Percentiles rank a stretch among this genome's conserved stretches.
Conservation (phyloP, 2,888 invertebrate genomes). For the Linyphia triangularis region DNA sequence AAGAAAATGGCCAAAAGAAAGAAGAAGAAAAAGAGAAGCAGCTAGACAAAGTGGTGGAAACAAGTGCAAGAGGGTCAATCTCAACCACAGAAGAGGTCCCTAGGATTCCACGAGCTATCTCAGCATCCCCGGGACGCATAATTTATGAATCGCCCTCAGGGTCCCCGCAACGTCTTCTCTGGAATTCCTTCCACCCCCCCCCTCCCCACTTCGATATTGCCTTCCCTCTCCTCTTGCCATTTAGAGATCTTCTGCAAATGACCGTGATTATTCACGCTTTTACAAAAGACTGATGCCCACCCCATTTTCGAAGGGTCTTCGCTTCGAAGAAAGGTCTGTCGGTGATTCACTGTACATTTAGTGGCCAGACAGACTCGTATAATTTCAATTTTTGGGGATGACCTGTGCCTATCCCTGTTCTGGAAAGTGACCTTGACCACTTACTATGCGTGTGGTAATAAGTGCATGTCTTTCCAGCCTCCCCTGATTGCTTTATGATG, state of each 20-base stretch:
- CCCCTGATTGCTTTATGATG: not conserved
- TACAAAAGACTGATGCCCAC: not conserved
- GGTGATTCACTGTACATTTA: not conserved
- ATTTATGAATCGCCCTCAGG: constrained; percentile 32
- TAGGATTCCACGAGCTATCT: constrained; percentile 23
- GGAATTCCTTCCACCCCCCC: not conserved
- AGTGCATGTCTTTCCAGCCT: not conserved
- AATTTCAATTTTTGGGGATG: not conserved
- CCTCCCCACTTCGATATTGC: not conserved
- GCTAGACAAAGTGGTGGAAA: constrained; percentile 15
- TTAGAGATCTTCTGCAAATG: not conserved
- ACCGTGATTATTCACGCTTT: constrained; percentile 16
- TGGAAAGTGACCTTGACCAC: not conserved
- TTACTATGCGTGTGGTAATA: not conserved
- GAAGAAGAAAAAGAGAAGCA: not conserved
- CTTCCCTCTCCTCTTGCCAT: not conserved
- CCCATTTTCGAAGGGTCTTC: not conserved
- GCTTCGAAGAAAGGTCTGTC: not conserved
- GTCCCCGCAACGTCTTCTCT: not conserved
- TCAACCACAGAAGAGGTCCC: not conserved
- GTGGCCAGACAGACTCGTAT: not conserved
- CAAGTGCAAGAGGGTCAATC: constrained; percentile 44
- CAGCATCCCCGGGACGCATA: constrained; percentile 29
- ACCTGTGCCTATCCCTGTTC: not conserved
- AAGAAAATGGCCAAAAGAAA: not conserved